These are phyloP conservation scores for Drosophila ogumai DNA, from an alignment of 1,140 invertebrate genomes.

Conservation along the genomic window DNA sequence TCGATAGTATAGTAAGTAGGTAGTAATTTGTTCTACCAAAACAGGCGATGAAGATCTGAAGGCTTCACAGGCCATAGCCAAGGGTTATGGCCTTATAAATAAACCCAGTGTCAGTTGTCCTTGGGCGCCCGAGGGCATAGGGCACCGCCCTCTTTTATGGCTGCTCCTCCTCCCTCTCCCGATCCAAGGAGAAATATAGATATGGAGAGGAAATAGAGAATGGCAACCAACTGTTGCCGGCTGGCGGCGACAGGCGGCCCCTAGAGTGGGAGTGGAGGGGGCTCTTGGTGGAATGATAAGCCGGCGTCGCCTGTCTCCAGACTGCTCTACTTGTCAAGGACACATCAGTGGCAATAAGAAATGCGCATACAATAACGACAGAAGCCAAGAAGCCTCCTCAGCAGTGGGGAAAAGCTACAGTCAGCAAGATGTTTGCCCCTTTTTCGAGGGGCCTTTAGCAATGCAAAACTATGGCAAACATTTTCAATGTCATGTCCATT, in stretches of 20 bases:
- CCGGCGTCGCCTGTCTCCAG: constrained; percentile 48
- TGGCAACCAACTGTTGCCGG: constrained; percentile 42
- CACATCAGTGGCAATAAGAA: constrained; percentile 27
- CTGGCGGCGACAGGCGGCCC: constrained; percentile 10
- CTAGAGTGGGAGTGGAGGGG: neutral
- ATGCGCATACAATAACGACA: constrained; percentile 37
- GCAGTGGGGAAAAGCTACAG: neutral
- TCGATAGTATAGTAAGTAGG: constrained; percentile 1
- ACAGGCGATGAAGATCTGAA: constrained; percentile 6
- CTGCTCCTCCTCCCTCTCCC: neutral
- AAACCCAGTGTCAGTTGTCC: constrained; percentile 25
- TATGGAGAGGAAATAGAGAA: neutral
- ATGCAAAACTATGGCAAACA: constrained; percentile 51
- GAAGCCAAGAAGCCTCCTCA: neutral
- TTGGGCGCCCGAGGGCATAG: constrained; percentile 12
- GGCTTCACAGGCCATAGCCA: neutral
- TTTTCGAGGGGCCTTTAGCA: constrained; percentile 5
- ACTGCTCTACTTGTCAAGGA: constrained; percentile 43
- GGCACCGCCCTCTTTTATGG: constrained; percentile 34
- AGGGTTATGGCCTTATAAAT: constrained; percentile 32
- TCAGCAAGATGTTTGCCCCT: constrained; percentile 22
- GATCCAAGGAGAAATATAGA: neutral
- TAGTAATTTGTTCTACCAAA: constrained; percentile 10
- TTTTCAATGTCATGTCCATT: constrained; percentile 47
- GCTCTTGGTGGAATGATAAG: neutral